phyloP scores from a whole-genome alignment of 1,140 invertebrate species.

The Nilaparvata lugens region DNA sequence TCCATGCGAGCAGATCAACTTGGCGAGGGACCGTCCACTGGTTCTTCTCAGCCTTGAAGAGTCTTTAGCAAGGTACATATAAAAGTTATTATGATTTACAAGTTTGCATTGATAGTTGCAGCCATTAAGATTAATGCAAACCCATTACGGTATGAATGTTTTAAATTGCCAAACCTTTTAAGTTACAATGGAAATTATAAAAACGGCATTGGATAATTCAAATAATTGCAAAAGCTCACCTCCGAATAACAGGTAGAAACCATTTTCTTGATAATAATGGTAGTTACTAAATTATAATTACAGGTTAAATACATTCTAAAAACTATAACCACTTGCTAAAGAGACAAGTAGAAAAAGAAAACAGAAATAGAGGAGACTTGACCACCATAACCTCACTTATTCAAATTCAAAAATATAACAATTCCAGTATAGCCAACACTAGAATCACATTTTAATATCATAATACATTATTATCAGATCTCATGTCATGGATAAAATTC shows the following conservation, averaged over 20 bases:
- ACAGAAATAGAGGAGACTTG: no score
- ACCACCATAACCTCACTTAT: no score
- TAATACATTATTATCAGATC: no score
- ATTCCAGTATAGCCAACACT: no score
- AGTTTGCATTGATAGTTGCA: neutral
- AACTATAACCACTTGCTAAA: no score
- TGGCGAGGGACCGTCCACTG: slow-evolving; percentile 39
- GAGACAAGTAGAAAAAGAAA: no score
- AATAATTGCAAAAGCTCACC: neutral
- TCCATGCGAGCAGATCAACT: slow-evolving; percentile 66
- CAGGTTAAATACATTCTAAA: no score
- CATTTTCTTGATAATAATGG: no score
- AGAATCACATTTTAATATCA: no score
- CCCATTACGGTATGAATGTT: neutral
- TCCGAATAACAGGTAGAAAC: neutral
- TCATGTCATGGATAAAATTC: no score
- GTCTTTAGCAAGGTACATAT: slow-evolving; percentile 4
- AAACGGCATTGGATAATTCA: neutral
- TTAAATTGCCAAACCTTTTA: neutral
- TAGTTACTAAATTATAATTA: no score
- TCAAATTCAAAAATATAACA: no score
- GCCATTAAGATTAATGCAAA: neutral
- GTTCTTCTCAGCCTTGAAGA: slow-evolving; percentile 2
- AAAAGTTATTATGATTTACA: neutral
- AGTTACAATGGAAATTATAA: neutral